Evolutionary conservation across 2,113 vertebrate species (phyloP), one percentile per base, ranked within the genome.

Genomic region (Collichthys lucidus): DNA sequence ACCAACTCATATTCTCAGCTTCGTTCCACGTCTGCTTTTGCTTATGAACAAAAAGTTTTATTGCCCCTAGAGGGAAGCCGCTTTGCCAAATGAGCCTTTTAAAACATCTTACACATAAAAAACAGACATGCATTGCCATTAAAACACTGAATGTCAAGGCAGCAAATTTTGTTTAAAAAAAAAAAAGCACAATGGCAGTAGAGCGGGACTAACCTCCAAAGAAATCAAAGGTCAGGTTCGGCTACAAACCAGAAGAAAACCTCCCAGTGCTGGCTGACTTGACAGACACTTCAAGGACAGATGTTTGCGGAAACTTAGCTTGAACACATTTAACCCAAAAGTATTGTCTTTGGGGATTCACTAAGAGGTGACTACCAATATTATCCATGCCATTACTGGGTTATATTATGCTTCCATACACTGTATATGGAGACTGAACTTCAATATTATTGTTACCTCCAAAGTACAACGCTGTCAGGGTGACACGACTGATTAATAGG

Each of bases 11-110:
- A 24, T 47, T 50, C 52, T 79, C 22, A 29, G 2, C 71, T 35
- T 80, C 76, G 46, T 74, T 66, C 78, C 61, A 57, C 49, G 35
- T 83, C 77, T 80, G 77, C 12, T 77, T 88, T 70, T 76, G 67
- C 66, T 87, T 70, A 79, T 59, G 22, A 67, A 65, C 20, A 53
- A 75, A 77, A n/a, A 31, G 11, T 60, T 88, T 85, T 63, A 80
- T 31, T 29, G n/a, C 56, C 84, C 76, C 78, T 79, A 29, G n/a
- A 84, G 60, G 76, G 53, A 68, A 73, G 53, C 8, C 15, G 15
- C 16, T 66, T 79, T 73, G 0, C 65, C 69, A 67, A 67, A 26
- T 11, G 56, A 79, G 69, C 42, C 62, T 70, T 69, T 24, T 26
- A 77, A 83, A 85, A 82, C 17, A 2, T 0, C 29, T 9, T 26